Conservation (phyloP, 64 coral and sea anemone species). For the Actinia equina region DNA sequence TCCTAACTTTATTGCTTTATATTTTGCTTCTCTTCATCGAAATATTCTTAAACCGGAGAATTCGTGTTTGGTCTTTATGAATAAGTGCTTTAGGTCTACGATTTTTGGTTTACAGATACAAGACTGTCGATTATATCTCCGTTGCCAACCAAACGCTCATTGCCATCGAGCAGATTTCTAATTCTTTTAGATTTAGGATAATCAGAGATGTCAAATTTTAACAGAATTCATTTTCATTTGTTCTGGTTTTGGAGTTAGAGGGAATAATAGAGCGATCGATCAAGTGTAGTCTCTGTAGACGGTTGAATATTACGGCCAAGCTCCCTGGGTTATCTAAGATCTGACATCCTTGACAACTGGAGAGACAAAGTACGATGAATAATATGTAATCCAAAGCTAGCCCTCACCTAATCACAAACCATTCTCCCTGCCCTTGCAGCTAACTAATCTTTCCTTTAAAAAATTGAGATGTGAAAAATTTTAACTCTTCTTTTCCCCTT, state of each 20-base stretch:
- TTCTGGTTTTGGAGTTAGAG: background rate
- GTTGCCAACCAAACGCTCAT: background rate
- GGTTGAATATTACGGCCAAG: background rate
- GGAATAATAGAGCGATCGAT: background rate
- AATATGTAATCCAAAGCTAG: conserved; percentile 10
- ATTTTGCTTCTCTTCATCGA: background rate
- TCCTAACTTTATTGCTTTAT: background rate
- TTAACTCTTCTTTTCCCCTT: background rate
- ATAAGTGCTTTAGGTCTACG: background rate
- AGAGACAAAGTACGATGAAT: background rate
- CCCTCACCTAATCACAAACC: background rate
- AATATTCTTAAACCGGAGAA: background rate
- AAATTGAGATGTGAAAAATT: background rate
- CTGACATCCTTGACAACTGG: conserved; percentile 21
- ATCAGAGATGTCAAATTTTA: background rate
- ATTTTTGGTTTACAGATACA: background rate
- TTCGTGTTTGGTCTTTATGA: background rate
- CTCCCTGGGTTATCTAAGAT: background rate
- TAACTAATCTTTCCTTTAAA: background rate
- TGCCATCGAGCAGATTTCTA: background rate
- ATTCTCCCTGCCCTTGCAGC: background rate
- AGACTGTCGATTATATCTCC: background rate
- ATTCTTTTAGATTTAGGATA: background rate
- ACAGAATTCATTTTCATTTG: background rate
- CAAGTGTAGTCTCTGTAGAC: background rate